Conservation (phyloP, 2,113 vertebrate species). For the Archilochus colubris region DNA sequence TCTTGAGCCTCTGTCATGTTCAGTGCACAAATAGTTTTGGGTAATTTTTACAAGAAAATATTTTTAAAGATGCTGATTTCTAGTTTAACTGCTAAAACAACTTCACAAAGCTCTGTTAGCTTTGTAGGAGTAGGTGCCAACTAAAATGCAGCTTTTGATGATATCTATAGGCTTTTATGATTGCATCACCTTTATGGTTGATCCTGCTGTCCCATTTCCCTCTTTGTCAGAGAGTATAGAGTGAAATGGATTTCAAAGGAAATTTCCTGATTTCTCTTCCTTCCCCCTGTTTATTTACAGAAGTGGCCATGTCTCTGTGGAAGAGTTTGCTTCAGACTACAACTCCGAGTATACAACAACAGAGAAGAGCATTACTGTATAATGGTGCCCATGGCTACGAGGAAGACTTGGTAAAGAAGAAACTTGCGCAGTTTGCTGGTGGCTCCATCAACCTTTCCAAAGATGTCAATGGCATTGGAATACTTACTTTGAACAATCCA, state of each 20-base stretch:
- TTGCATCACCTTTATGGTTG: not conserved
- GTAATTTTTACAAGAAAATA: not conserved
- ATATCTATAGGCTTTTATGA: not conserved
- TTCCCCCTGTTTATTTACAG: constrained; percentile 45
- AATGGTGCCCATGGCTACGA: constrained; percentile 73
- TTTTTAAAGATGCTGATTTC: not conserved
- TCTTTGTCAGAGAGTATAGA: not conserved
- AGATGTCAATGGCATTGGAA: constrained; percentile 83
- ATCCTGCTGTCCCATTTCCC: not conserved
- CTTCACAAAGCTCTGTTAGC: not conserved
- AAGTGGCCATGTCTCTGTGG: constrained; percentile 79
- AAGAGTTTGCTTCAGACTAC: constrained; percentile 65
- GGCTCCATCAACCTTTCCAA: constrained; percentile 88
- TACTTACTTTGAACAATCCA: constrained; percentile 91
- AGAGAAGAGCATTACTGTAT: constrained; percentile 75
- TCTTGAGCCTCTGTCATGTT: not conserved
- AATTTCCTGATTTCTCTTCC: not conserved
- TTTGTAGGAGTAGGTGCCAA: not conserved
- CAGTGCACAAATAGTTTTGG: not conserved
- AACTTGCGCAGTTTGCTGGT: constrained; percentile 83
- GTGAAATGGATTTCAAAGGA: not conserved
- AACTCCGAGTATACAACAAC: constrained; percentile 61
- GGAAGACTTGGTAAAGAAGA: constrained; percentile 80
- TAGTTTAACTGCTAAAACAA: not conserved
- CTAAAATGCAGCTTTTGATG: not conserved